phyloP scores from a whole-genome alignment of 2,888 invertebrate species.

The Pterostichus madidus region DNA sequence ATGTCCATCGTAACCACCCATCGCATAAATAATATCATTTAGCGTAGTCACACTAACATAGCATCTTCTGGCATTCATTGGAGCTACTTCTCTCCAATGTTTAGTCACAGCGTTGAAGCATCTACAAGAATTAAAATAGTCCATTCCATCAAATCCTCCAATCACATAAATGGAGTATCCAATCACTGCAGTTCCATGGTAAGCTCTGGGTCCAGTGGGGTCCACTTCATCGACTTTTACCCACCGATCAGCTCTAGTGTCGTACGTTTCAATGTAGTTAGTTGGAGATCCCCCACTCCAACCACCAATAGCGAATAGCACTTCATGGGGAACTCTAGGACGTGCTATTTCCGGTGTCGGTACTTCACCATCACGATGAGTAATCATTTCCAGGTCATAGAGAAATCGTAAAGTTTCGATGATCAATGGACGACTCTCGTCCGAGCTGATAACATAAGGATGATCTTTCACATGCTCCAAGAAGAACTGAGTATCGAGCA shows the following conservation, averaged over 20 bases:
- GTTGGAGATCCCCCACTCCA: constrained; percentile 89
- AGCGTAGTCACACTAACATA: constrained; percentile 92
- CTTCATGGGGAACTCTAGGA: constrained; percentile 92
- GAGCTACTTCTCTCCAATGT: constrained; percentile 91
- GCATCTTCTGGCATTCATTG: constrained; percentile 93
- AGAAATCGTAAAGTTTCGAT: constrained; percentile 95
- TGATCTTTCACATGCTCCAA: constrained; percentile 94
- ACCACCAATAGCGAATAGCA: constrained; percentile 91
- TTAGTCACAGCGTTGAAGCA: constrained; percentile 93
- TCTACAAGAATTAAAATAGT: constrained; percentile 84
- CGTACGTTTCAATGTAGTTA: constrained; percentile 91
- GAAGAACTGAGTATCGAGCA: constrained; percentile 93
- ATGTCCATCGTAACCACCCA: constrained; percentile 94
- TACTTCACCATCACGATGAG: constrained; percentile 88
- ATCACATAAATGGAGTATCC: constrained; percentile 92
- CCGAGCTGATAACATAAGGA: constrained; percentile 89
- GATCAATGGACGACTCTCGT: constrained; percentile 91
- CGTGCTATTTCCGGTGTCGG: constrained; percentile 91
- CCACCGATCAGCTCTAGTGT: constrained; percentile 94
- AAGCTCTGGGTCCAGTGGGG: constrained; percentile 91
- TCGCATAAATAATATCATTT: constrained; percentile 89
- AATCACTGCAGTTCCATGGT: constrained; percentile 95
- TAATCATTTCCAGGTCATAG: constrained; percentile 94
- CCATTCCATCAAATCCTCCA: constrained; percentile 95
- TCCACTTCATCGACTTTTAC: constrained; percentile 90